A percentile compares a stretch with the other conserved stretches of the same genome.
These are phyloP conservation scores for Oreotragus oreotragus DNA, from an alignment of 2,113 vertebrate species.

Conservation along the genomic window DNA sequence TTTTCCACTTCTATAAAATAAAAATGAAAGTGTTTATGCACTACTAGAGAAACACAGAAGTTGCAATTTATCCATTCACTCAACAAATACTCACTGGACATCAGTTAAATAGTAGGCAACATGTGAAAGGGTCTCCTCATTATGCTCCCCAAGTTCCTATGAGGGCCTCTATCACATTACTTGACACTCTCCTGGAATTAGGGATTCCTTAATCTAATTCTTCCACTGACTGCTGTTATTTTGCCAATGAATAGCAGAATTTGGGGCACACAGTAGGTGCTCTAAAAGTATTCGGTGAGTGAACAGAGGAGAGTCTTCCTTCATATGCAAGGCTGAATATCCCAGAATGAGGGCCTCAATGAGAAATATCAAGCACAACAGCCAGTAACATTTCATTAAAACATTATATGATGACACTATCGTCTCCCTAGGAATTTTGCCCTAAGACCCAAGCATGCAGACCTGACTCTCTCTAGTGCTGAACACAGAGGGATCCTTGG, in stretches of 20 bases:
- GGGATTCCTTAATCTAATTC: not conserved
- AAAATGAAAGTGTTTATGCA: not conserved
- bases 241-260: not conserved
- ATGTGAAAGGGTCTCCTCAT: not conserved
- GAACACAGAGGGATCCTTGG: not conserved
- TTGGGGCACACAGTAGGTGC: not conserved
- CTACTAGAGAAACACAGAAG: not conserved
- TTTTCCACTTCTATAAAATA: not conserved
- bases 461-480: not conserved
- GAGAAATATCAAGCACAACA: not conserved
- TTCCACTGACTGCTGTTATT: not conserved
- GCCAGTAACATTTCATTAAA: not conserved
- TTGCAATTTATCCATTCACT: not conserved
- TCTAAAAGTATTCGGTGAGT: not conserved
- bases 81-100: not conserved
- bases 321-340: not conserved
- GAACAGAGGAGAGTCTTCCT: not conserved
- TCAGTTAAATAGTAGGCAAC: not conserved
- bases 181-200: not conserved
- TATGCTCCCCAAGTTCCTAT: not conserved
- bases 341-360: not conserved
- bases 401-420: not conserved
- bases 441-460: not conserved
- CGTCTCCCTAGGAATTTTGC: not conserved
- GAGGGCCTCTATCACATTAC: not conserved